Conservation (phyloP, 2,797 vertebrate genomes). For the Saxicola maurus region DNA sequence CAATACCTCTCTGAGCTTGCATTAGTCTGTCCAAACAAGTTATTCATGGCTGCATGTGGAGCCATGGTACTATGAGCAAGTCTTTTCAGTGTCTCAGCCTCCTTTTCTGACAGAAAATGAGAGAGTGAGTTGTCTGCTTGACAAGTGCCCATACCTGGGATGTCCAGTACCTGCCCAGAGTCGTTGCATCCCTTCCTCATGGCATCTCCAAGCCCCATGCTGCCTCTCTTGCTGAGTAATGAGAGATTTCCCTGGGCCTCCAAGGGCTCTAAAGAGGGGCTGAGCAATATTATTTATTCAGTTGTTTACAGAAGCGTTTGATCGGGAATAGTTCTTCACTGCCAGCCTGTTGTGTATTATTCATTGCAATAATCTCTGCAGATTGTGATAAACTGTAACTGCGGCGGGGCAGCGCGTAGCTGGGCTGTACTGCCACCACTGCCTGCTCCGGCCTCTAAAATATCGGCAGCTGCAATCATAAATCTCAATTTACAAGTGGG, state of each 20-base stretch:
- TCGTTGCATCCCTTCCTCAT: background rate
- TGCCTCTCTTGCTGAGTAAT: slow-evolving; percentile 48
- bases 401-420: slow-evolving; percentile 61
- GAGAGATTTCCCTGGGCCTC: slow-evolving; percentile 55
- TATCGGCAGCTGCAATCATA: slow-evolving; percentile 78
- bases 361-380: slow-evolving; percentile 71
- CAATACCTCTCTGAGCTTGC: background rate
- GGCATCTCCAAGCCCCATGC: background rate
- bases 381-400: slow-evolving; percentile 73
- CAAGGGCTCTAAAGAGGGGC: slow-evolving; percentile 47
- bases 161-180: background rate
- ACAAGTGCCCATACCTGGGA: background rate
- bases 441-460: slow-evolving; percentile 68
- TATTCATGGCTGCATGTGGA: background rate
- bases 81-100: background rate
- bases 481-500: slow-evolving; percentile 83
- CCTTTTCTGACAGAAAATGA: background rate
- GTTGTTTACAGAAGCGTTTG: slow-evolving; percentile 67
- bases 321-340: slow-evolving; percentile 72
- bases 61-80: background rate
- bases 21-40: background rate
- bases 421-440: slow-evolving; percentile 45
- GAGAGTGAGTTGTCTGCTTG: background rate
- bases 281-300: slow-evolving; percentile 68
- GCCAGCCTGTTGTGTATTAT: slow-evolving; percentile 71